A percentile compares a stretch with the other conserved stretches of the same genome.
These are phyloP conservation scores for Stenurella melanura DNA, from an alignment of 2,888 invertebrate species.

Conservation along the genomic window DNA sequence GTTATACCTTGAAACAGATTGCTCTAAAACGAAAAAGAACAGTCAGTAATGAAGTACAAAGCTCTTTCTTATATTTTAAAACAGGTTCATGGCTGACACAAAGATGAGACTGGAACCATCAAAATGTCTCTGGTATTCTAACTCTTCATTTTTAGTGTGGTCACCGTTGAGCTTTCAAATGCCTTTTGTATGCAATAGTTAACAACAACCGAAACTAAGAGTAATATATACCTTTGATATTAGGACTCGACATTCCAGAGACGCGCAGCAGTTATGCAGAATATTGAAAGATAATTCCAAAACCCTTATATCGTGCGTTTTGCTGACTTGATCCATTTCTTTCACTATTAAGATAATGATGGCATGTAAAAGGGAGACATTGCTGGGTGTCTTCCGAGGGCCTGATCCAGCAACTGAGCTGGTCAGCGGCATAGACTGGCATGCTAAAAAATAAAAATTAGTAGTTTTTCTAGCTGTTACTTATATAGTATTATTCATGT, in stretches of 20 bases:
- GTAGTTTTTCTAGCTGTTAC: too few relatives aligned
- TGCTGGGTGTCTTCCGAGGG: constrained; percentile 74
- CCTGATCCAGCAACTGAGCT: constrained; percentile 75
- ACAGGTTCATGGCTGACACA: too few relatives aligned
- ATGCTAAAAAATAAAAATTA: constrained; percentile 68
- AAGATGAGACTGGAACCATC: too few relatives aligned
- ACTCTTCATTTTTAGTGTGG: too few relatives aligned
- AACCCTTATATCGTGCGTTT: constrained; percentile 71
- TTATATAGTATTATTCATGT: too few relatives aligned
- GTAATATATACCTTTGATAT: constrained; percentile 76
- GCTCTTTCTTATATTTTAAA: neutral
- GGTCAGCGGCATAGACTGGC: constrained; percentile 75
- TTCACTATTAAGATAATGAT: constrained; percentile 73
- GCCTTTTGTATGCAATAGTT: neutral
- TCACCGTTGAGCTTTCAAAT: neutral
- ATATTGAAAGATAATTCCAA: constrained; percentile 74
- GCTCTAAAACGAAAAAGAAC: constrained; percentile 67
- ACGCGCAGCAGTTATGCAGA: constrained; percentile 75
- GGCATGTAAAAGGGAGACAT: constrained; percentile 75
- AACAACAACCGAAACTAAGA: neutral
- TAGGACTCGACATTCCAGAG: constrained; percentile 78
- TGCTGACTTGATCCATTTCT: constrained; percentile 75
- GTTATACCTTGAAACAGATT: constrained; percentile 73
- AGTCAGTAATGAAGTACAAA: neutral
- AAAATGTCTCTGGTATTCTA: too few relatives aligned